Evolutionary conservation across 2,113 vertebrate genomes (phyloP).

Genomic region (Cairina moschata): DNA sequence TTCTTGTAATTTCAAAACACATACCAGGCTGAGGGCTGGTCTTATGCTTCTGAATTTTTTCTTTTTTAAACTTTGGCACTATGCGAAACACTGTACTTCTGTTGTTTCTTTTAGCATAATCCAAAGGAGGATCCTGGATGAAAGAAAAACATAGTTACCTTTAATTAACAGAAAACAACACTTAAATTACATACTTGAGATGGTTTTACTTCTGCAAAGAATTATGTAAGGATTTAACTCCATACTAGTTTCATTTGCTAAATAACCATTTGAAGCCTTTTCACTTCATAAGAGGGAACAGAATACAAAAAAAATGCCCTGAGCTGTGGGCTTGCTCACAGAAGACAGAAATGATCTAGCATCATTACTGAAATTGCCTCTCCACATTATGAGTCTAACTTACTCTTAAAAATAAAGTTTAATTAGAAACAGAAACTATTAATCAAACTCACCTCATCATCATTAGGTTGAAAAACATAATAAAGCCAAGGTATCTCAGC

Average conservation of each 20-base stretch:
- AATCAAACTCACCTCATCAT: constrained; percentile 87
- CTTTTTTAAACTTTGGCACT: constrained; percentile 99
- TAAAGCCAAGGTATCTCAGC: constrained; percentile 95
- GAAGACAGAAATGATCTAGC: neutral
- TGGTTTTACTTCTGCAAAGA: neutral
- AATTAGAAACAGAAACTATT: neutral
- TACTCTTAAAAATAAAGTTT: neutral
- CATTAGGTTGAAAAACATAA: constrained; percentile 91
- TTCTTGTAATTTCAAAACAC: constrained; percentile 42
- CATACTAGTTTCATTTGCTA: neutral
- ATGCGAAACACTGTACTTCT: constrained; percentile 96
- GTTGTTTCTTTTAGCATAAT: constrained; percentile 95
- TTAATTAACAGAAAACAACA: neutral
- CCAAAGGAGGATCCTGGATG: constrained; percentile 90
- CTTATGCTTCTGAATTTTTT: constrained; percentile 91
- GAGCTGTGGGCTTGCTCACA: neutral
- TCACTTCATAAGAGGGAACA: neutral
- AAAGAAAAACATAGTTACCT: constrained; percentile 33
- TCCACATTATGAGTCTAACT: neutral
- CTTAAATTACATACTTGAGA: neutral
- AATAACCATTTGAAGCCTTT: neutral
- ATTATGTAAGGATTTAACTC: neutral
- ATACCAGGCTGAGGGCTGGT: constrained; percentile 92
- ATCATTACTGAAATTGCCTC: neutral
- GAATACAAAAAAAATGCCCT: neutral